phyloP scores from a whole-genome alignment of 2,888 invertebrate genomes.

The Pilophorus perplexus region DNA sequence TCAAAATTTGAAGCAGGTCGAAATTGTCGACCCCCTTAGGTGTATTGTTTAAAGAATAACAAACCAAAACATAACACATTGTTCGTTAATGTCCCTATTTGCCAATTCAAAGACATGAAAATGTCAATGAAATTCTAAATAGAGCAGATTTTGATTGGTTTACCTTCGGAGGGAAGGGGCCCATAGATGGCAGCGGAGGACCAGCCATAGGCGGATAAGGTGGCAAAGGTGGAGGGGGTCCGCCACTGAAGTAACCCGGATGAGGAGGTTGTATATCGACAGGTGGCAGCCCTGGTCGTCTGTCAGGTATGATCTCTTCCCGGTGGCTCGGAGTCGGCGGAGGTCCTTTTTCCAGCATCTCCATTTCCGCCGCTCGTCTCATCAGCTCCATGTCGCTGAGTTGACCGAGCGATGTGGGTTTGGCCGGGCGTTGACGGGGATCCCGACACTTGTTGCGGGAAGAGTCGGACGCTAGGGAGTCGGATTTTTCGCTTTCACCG shows the following conservation, averaged over 20 bases:
- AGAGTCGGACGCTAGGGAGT: slow-evolving; percentile 12
- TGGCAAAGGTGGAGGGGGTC: slow-evolving; percentile 1
- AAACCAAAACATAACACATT: too few species aligned
- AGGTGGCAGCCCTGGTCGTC: neutral
- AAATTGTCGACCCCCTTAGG: too few species aligned
- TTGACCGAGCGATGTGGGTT: slow-evolving; percentile 54
- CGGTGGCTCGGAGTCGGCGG: neutral
- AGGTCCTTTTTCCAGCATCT: neutral
- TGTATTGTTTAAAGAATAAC: neutral
- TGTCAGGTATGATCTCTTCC: neutral
- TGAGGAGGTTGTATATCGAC: neutral
- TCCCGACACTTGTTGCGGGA: slow-evolving; percentile 42
- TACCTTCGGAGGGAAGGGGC: slow-evolving; percentile 4
- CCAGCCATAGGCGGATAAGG: slow-evolving; percentile 19
- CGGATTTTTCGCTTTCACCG: slow-evolving; percentile 26
- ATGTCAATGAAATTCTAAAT: too few species aligned
- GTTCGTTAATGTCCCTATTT: too few species aligned
- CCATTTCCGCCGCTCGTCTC: slow-evolving; percentile 60
- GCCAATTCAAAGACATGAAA: neutral
- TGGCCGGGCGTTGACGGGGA: slow-evolving; percentile 46
- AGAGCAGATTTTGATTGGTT: neutral
- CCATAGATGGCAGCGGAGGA: neutral
- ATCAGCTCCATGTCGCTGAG: slow-evolving; percentile 60
- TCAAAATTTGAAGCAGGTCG: too few species aligned
- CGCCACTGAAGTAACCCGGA: neutral